These are phyloP conservation scores for Laupala kohalensis DNA, from an alignment of 1,140 invertebrate species.

Conservation along the genomic window DNA sequence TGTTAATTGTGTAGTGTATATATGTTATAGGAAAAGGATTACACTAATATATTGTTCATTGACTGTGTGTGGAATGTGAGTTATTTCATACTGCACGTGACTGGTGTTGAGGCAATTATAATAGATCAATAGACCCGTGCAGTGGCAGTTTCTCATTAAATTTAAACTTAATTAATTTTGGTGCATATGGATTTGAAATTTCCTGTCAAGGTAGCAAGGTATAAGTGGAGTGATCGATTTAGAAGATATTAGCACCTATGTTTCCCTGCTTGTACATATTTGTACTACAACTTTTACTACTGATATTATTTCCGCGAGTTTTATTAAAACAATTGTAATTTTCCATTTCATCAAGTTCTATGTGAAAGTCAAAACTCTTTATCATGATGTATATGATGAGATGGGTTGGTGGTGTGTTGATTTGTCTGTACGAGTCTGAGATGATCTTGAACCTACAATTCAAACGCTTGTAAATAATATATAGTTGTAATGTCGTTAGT, in stretches of 20 bases:
- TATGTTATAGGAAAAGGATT: too few species aligned
- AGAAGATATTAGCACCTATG: neutral
- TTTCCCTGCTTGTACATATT: neutral
- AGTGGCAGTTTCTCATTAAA: neutral
- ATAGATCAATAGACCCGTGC: neutral
- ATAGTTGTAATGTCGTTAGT: slow-evolving; percentile 22
- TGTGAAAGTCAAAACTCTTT: slow-evolving; percentile 9
- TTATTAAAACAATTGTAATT: neutral
- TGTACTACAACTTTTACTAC: neutral
- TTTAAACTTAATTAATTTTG: neutral
- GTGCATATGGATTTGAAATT: neutral
- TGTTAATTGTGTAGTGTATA: too few species aligned
- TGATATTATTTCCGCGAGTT: neutral
- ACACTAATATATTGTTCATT: too few species aligned
- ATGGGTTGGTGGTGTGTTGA: slow-evolving; percentile 5
- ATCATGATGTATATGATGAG: neutral
- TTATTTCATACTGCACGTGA: too few species aligned
- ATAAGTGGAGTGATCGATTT: neutral
- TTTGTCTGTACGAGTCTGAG: slow-evolving; percentile 20
- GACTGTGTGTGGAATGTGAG: too few species aligned
- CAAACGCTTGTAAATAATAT: slow-evolving; percentile 23
- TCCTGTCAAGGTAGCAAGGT: neutral
- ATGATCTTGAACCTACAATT: slow-evolving; percentile 20
- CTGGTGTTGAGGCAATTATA: too few species aligned
- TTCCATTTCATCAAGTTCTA: neutral